These are phyloP conservation scores for Arctia plantaginis DNA, from an alignment of 2,888 invertebrate species.

Conservation along the genomic window DNA sequence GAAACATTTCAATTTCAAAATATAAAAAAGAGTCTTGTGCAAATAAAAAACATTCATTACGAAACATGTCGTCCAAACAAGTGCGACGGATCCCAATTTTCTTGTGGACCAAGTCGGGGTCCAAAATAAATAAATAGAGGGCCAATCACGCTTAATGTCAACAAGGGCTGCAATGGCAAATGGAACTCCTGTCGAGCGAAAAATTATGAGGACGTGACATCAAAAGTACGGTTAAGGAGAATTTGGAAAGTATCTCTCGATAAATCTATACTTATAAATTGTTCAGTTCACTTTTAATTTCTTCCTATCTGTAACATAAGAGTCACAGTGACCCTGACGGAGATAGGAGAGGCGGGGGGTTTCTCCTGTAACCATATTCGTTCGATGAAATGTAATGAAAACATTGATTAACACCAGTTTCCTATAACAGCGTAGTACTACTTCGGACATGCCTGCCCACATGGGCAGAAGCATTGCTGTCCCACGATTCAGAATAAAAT, in stretches of 20 bases:
- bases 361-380: no score
- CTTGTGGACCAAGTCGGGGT: slow-evolving; percentile 47
- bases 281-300: no score
- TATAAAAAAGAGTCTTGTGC: slow-evolving; percentile 25
- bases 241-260: slow-evolving; percentile 10
- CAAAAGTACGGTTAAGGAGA: slow-evolving; percentile 28
- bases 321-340: no score
- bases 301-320: no score
- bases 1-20: slow-evolving; percentile 26
- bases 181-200: slow-evolving; percentile 45
- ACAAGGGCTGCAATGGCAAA: slow-evolving; percentile 49
- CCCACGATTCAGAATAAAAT: no score
- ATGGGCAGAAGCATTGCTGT: no score
- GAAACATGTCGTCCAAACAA: slow-evolving; percentile 51
- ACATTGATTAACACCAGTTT: no score
- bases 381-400: no score
- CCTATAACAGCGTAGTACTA: no score
- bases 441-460: no score
- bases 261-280: neutral
- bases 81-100: slow-evolving; percentile 50
- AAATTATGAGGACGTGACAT: slow-evolving; percentile 45
- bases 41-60: slow-evolving; percentile 56
- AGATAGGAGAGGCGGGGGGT: no score
- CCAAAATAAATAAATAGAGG: slow-evolving; percentile 56
- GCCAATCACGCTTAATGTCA: slow-evolving; percentile 53